phyloP scores from a whole-genome alignment of 1,140 invertebrate genomes.

The Hypsibius dujardini region DNA sequence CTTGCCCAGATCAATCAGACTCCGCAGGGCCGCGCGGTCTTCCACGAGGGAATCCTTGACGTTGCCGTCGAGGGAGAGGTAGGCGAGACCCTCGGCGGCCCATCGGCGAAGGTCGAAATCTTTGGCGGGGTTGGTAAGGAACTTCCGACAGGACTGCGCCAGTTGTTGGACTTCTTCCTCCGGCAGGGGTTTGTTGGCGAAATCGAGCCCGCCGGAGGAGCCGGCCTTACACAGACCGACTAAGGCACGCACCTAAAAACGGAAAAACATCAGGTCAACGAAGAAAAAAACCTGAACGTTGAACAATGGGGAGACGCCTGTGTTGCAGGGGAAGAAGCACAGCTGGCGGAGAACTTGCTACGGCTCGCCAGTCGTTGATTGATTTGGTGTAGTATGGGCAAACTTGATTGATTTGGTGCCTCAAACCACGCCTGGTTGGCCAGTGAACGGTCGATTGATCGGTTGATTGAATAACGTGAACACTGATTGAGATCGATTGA shows the following conservation, averaged over 20 bases:
- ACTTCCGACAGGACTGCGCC: constrained; percentile 72
- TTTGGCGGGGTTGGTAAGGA: constrained; percentile 65
- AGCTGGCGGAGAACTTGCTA: too few relatives aligned
- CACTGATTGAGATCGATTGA: too few relatives aligned
- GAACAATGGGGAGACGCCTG: too few relatives aligned
- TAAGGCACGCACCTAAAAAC: constrained; percentile 47
- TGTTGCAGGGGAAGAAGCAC: too few relatives aligned
- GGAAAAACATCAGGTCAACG: too few relatives aligned
- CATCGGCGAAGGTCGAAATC: constrained; percentile 76
- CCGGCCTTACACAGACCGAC: constrained; percentile 93
- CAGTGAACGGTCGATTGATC: too few relatives aligned
- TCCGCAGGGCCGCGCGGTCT: constrained; percentile 58
- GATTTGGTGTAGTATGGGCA: too few relatives aligned
- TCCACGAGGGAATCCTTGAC: constrained; percentile 90
- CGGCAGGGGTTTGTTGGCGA: constrained; percentile 73
- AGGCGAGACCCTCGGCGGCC: constrained; percentile 92
- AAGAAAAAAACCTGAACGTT: too few relatives aligned
- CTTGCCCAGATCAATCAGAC: constrained; percentile 67
- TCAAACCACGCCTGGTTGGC: too few relatives aligned
- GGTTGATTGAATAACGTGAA: too few relatives aligned
- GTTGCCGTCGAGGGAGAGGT: constrained; percentile 89
- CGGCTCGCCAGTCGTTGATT: too few relatives aligned
- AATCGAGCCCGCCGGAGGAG: constrained; percentile 86
- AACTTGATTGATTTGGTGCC: too few relatives aligned
- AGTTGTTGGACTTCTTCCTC: constrained; percentile 84